phyloP scores from a whole-genome alignment of 2,888 invertebrate species.

The Sesia apiformis region DNA sequence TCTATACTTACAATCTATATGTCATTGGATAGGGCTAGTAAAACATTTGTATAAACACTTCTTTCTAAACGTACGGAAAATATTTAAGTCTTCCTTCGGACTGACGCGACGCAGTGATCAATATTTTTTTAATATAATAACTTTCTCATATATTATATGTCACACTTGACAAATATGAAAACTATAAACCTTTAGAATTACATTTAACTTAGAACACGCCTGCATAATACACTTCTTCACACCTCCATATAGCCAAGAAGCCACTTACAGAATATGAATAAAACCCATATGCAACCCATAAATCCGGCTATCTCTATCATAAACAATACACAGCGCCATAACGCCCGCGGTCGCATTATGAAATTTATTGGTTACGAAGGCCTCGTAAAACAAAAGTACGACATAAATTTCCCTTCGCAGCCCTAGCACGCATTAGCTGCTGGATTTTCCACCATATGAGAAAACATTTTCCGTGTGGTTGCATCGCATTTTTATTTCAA shows the following conservation, averaged over 20 bases:
- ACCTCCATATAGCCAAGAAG: background rate
- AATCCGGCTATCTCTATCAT: conserved; percentile 21
- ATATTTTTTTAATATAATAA: too few relatives aligned
- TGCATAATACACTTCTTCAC: background rate
- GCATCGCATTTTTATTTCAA: conserved; percentile 21
- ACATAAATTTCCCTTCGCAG: conserved; percentile 53
- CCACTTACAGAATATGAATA: background rate
- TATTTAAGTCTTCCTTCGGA: too few relatives aligned
- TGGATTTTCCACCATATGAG: conserved; percentile 68
- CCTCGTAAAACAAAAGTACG: conserved; percentile 65
- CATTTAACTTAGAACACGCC: too few relatives aligned
- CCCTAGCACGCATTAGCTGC: conserved; percentile 54
- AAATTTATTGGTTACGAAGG: conserved; percentile 47
- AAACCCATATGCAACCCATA: conserved; percentile 4
- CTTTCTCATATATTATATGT: too few relatives aligned
- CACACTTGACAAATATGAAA: too few relatives aligned
- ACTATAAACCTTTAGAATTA: too few relatives aligned
- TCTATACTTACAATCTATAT: too few relatives aligned
- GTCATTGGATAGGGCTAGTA: too few relatives aligned
- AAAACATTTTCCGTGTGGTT: conserved; percentile 53
- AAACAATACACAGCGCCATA: conserved; percentile 18
- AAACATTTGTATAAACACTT: too few relatives aligned
- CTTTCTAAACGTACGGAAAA: too few relatives aligned
- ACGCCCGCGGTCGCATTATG: conserved; percentile 30
- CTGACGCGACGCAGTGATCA: too few relatives aligned